Evolutionary conservation across 2,113 vertebrate species (phyloP).

Genomic region (Zosterops japonicus): DNA sequence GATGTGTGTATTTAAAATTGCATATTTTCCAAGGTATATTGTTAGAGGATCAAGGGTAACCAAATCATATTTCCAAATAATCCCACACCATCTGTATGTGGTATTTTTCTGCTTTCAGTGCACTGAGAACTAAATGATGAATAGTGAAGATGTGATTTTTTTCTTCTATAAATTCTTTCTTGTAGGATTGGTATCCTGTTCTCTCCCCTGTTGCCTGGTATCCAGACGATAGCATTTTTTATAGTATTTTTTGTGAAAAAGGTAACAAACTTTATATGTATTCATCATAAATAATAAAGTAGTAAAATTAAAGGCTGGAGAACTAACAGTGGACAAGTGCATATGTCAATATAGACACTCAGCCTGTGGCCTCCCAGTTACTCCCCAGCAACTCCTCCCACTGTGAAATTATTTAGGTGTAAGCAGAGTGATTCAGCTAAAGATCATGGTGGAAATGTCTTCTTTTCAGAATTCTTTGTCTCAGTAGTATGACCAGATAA

Average conservation of each 20-base stretch:
- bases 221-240: constrained; percentile 87
- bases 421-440: not conserved
- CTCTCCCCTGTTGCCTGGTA: constrained; percentile 88
- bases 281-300: not conserved
- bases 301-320: not conserved
- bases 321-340: not conserved
- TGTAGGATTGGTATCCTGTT: constrained; percentile 93
- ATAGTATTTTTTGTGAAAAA: constrained; percentile 92
- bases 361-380: not conserved
- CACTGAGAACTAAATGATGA: not conserved
- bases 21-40: not conserved
- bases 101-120: not conserved
- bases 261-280: constrained; percentile 69
- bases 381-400: not conserved
- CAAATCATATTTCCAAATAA: not conserved
- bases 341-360: accelerated
- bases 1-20: not conserved
- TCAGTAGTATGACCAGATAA: not conserved
- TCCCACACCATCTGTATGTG: not conserved
- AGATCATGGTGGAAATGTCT: not conserved
- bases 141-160: not conserved
- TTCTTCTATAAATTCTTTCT: not conserved
- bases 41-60: not conserved
- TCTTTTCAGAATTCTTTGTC: not conserved
- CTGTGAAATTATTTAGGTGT: not conserved